These are phyloP conservation scores for Megathymus violae DNA, from an alignment of 1,140 invertebrate species.

Conservation along the genomic window DNA sequence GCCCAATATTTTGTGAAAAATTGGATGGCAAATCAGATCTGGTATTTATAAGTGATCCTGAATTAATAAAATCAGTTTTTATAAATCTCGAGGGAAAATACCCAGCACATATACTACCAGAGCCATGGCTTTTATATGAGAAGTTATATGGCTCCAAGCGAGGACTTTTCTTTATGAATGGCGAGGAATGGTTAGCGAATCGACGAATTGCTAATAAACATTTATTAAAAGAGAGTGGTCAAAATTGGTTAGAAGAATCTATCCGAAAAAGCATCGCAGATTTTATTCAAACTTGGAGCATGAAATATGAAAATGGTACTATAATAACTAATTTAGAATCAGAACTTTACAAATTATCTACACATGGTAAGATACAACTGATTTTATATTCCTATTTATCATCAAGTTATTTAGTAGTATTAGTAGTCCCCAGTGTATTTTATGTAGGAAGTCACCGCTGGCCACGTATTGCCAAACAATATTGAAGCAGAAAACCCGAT, in stretches of 20 bases:
- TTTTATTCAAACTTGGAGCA: slow-evolving; percentile 79
- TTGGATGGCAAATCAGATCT: slow-evolving; percentile 86
- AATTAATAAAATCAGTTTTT: slow-evolving; percentile 89
- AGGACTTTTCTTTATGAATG: slow-evolving; percentile 95
- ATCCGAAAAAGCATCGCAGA: slow-evolving; percentile 81
- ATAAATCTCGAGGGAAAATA: slow-evolving; percentile 89
- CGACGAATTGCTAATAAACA: slow-evolving; percentile 89
- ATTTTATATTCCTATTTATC: too few species aligned
- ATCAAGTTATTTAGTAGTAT: too few species aligned
- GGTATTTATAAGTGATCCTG: slow-evolving; percentile 89
- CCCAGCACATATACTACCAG: slow-evolving; percentile 91
- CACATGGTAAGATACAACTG: slow-evolving; percentile 90
- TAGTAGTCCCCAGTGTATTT: too few species aligned
- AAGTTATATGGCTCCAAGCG: slow-evolving; percentile 87
- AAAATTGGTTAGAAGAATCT: slow-evolving; percentile 74
- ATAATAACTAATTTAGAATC: slow-evolving; percentile 84
- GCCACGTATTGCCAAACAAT: too few species aligned
- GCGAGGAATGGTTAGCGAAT: slow-evolving; percentile 89
- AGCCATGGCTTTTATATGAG: slow-evolving; percentile 93
- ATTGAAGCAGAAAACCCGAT: too few species aligned
- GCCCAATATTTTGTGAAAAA: slow-evolving; percentile 89
- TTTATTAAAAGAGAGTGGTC: slow-evolving; percentile 85
- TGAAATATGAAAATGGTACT: slow-evolving; percentile 44
- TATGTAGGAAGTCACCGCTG: too few species aligned
- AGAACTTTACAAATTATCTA: slow-evolving; percentile 90